phyloP scores from a whole-genome alignment of 2,797 vertebrate species.

The Sebastes itinus region DNA sequence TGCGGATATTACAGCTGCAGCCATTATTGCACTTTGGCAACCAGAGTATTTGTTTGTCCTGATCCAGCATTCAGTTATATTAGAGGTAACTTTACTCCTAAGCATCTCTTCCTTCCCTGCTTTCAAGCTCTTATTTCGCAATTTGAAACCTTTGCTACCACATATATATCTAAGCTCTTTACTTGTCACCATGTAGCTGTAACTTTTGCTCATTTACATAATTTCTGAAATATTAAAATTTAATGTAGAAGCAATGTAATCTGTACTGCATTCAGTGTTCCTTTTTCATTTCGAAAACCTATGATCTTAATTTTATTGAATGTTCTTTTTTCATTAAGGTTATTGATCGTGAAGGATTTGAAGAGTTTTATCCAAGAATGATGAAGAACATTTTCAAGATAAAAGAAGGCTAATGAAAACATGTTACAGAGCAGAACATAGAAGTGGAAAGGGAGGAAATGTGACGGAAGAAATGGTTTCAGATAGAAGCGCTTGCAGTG shows the following conservation, averaged over 20 bases:
- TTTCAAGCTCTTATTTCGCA: conserved; percentile 32
- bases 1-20: neutral
- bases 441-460: conserved; percentile 95
- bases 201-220: conserved; percentile 18
- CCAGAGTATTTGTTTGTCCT: neutral
- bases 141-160: conserved; percentile 22
- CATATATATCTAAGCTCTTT: neutral
- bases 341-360: conserved; percentile 99
- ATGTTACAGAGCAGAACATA: conserved; percentile 98
- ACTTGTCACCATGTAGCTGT: conserved; percentile 6
- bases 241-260: conserved; percentile 37
- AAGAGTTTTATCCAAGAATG: conserved; percentile 99
- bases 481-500: conserved; percentile 95
- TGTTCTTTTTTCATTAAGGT: conserved; percentile 99
- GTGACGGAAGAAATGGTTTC: conserved; percentile 95
- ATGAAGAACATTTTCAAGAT: conserved; percentile 98
- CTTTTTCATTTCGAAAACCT: conserved; percentile 71
- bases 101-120: conserved; percentile 45
- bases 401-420: conserved; percentile 97
- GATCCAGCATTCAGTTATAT: neutral
- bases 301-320: conserved; percentile 98
- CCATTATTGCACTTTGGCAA: neutral
- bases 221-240: neutral
- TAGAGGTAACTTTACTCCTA: neutral
- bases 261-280: conserved; percentile 57